phyloP scores from a whole-genome alignment of 64 coral and sea anemone species.

The Dendrophyllia cribrosa region DNA sequence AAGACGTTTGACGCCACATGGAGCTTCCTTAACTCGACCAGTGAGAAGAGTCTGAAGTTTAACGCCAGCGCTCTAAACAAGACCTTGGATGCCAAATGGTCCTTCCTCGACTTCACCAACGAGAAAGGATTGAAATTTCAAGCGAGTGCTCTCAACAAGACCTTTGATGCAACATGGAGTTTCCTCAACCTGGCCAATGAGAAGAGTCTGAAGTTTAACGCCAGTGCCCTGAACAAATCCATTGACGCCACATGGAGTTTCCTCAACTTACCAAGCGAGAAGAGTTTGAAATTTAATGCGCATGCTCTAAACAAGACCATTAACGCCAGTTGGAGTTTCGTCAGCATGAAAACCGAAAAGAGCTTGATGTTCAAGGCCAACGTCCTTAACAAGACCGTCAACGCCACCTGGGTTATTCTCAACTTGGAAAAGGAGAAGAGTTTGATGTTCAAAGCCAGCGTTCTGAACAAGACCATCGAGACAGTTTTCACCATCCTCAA shows the following conservation, averaged over 20 bases:
- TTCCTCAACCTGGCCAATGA: constrained; percentile 43
- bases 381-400: constrained; percentile 64
- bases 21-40: constrained; percentile 45
- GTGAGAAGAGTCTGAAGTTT: constrained; percentile 66
- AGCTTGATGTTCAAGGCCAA: constrained; percentile 72
- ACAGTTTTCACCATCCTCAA: constrained; percentile 9
- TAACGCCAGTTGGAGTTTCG: constrained; percentile 73
- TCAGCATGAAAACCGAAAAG: constrained; percentile 71
- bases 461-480: constrained; percentile 36
- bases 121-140: constrained; percentile 82
- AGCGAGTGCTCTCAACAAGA: constrained; percentile 74
- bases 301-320: constrained; percentile 76
- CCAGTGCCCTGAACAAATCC: constrained; percentile 70
- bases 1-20: constrained; percentile 67
- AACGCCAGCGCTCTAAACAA: constrained; percentile 68
- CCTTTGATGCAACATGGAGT: constrained; percentile 37
- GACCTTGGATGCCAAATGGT: constrained; percentile 64
- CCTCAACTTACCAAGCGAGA: constrained; percentile 57
- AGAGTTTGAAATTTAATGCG: constrained; percentile 73
- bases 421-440: constrained; percentile 67
- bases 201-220: constrained; percentile 68
- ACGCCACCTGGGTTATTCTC: constrained; percentile 65
- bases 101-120: constrained; percentile 69
- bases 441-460: constrained; percentile 72
- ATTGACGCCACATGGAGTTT: constrained; percentile 48